phyloP scores from a whole-genome alignment of 1,140 invertebrate genomes.

The Brachionus asplanchnoidis region DNA sequence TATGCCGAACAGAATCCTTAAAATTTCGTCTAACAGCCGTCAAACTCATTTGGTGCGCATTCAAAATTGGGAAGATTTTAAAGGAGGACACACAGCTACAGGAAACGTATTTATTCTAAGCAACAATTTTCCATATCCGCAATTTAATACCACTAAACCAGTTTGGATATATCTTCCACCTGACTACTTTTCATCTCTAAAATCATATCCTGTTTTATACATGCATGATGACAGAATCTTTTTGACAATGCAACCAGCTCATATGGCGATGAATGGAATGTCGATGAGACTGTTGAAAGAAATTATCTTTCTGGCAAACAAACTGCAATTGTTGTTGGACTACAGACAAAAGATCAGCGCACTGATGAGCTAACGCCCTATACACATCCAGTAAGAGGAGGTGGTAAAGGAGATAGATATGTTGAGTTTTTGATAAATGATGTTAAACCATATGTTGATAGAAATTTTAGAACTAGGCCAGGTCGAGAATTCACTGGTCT shows the following conservation, averaged over 20 bases:
- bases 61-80: slow-evolving; percentile 24
- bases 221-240: slow-evolving; percentile 35
- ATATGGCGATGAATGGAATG: slow-evolving; percentile 15
- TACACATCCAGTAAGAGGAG: slow-evolving; percentile 21
- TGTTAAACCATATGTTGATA: slow-evolving; percentile 13
- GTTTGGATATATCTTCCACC: slow-evolving; percentile 39
- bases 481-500: background rate
- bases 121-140: background rate
- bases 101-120: slow-evolving; percentile 19
- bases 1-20: background rate
- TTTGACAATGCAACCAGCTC: slow-evolving; percentile 1
- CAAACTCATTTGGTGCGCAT: slow-evolving; percentile 27
- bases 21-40: background rate
- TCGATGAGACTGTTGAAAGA: slow-evolving; percentile 16
- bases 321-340: slow-evolving; percentile 13
- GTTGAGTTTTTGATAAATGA: slow-evolving; percentile 17
- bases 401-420: slow-evolving; percentile 28
- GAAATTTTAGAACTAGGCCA: slow-evolving; percentile 20
- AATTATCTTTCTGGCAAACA: background rate
- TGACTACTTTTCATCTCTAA: background rate
- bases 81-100: background rate
- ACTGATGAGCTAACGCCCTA: slow-evolving; percentile 28
- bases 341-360: background rate
- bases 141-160: slow-evolving; percentile 1
- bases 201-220: slow-evolving; percentile 26